These are phyloP conservation scores for Cheilosia vulpina DNA, from an alignment of 2,888 invertebrate species.

Conservation along the genomic window DNA sequence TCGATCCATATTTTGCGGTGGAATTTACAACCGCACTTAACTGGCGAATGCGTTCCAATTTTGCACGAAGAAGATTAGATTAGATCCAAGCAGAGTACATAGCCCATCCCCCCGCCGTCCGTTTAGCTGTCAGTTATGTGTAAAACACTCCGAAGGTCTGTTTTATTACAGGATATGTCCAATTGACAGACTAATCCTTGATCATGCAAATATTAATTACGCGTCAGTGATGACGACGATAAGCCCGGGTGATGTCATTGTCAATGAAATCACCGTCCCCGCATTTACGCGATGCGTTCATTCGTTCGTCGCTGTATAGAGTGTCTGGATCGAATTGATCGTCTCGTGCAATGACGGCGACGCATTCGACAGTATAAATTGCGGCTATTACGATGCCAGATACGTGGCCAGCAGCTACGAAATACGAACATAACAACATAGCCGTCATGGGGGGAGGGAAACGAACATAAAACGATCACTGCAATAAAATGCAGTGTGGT, in stretches of 20 bases:
- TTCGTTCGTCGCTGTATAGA: slow-evolving; percentile 11
- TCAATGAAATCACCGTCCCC: slow-evolving; percentile 60
- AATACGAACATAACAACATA: slow-evolving; percentile 30
- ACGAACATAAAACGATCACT: slow-evolving; percentile 39
- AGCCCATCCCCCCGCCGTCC: too few species aligned
- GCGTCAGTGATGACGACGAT: not conserved
- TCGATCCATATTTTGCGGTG: too few species aligned
- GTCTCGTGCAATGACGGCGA: slow-evolving; percentile 30
- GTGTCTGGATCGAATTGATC: slow-evolving; percentile 35
- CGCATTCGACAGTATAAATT: slow-evolving; percentile 44
- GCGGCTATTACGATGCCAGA: slow-evolving; percentile 41
- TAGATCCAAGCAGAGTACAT: too few species aligned
- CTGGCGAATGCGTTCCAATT: too few species aligned
- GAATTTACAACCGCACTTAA: too few species aligned
- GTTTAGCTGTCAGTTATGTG: not conserved
- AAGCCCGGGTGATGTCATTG: slow-evolving; percentile 60
- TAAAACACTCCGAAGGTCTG: slow-evolving; percentile 11
- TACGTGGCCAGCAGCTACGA: slow-evolving; percentile 36
- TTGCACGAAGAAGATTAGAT: too few species aligned
- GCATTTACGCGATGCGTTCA: slow-evolving; percentile 52
- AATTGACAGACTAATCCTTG: slow-evolving; percentile 29
- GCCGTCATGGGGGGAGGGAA: slow-evolving; percentile 17
- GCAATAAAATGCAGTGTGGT: slow-evolving; percentile 30
- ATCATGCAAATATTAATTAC: slow-evolving; percentile 11
- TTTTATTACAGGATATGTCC: slow-evolving; percentile 27